Evolutionary conservation across 2,797 vertebrate genomes (phyloP).

Genomic region (Kryptolebias ocellatus): DNA sequence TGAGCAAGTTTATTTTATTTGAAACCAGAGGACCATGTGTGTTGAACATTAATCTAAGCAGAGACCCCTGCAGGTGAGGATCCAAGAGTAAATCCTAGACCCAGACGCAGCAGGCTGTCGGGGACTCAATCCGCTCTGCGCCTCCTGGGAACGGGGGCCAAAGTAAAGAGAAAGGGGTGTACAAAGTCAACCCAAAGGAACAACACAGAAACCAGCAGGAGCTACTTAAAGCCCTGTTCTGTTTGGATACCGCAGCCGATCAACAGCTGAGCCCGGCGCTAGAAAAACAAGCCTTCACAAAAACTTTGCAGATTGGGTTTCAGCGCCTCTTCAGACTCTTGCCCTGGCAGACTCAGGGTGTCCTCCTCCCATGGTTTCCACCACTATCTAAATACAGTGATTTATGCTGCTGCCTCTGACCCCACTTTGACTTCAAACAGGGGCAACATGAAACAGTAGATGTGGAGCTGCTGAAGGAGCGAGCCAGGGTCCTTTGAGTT

Average conservation of each 20-base stretch:
- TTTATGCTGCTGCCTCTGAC: constrained; percentile 88
- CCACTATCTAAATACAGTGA: constrained; percentile 70
- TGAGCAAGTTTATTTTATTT: constrained; percentile 58
- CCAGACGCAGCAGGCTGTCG: constrained; percentile 50
- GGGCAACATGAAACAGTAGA: constrained; percentile 39
- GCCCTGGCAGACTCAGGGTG: constrained; percentile 23
- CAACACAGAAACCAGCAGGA: constrained; percentile 52
- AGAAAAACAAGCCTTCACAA: constrained; percentile 81
- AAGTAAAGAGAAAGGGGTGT: constrained; percentile 31
- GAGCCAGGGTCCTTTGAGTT: background rate
- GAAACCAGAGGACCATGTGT: constrained; percentile 54
- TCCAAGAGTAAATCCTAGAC: constrained; percentile 45
- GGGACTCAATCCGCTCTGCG: constrained; percentile 26
- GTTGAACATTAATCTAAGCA: constrained; percentile 71
- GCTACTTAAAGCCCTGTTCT: constrained; percentile 62
- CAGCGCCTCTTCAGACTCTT: constrained; percentile 72
- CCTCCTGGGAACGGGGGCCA: constrained; percentile 21
- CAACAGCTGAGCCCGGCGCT: constrained; percentile 66
- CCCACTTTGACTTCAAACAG: constrained; percentile 60
- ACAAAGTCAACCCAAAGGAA: constrained; percentile 39
- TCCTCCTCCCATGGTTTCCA: constrained; percentile 37
- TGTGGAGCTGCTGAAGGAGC: background rate
- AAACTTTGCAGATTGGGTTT: constrained; percentile 88
- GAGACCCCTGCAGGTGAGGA: constrained; percentile 35
- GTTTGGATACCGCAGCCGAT: constrained; percentile 71